Conservation (phyloP, 1,140 invertebrate species). For the Aphelinus certus region DNA sequence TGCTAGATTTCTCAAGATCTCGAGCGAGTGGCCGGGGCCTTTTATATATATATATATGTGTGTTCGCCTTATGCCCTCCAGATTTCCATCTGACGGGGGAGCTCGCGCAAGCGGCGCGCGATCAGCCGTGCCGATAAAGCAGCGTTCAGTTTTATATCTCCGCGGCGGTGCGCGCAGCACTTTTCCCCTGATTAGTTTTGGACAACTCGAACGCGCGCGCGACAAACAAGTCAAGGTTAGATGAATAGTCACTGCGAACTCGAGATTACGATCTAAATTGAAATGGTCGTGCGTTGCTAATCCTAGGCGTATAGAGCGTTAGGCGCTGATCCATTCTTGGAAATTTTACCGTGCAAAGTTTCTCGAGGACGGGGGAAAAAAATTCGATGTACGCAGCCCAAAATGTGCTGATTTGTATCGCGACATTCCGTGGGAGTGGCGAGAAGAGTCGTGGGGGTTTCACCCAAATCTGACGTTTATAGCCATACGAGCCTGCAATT, state of each 20-base stretch:
- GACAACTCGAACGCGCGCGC: slow-evolving; percentile 23
- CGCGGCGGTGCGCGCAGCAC: background rate
- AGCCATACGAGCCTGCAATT: too few relatives aligned
- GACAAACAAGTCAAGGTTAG: slow-evolving; percentile 31
- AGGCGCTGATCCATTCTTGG: background rate
- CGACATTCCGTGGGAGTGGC: too few relatives aligned
- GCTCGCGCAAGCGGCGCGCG: background rate
- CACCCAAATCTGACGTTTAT: too few relatives aligned
- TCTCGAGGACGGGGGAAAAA: too few relatives aligned
- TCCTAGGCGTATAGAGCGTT: too few relatives aligned
- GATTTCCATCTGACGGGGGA: slow-evolving; percentile 36
- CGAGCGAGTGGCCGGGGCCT: slow-evolving; percentile 9
- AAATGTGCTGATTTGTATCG: too few relatives aligned
- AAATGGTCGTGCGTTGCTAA: background rate
- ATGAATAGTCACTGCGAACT: slow-evolving; percentile 9
- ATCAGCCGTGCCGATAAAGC: slow-evolving; percentile 25
- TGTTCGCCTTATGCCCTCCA: slow-evolving; percentile 23
- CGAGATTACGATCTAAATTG: slow-evolving; percentile 29
- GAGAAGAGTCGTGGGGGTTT: too few relatives aligned
- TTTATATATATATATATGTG: slow-evolving; percentile 30
- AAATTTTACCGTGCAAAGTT: background rate
- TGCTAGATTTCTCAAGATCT: slow-evolving; percentile 35
- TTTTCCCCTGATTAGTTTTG: slow-evolving; percentile 41
- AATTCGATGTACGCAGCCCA: too few relatives aligned
- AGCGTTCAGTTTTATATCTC: slow-evolving; percentile 16